These are phyloP conservation scores for Atopsyche davidsoni DNA, from an alignment of 1,140 invertebrate species.

Conservation along the genomic window DNA sequence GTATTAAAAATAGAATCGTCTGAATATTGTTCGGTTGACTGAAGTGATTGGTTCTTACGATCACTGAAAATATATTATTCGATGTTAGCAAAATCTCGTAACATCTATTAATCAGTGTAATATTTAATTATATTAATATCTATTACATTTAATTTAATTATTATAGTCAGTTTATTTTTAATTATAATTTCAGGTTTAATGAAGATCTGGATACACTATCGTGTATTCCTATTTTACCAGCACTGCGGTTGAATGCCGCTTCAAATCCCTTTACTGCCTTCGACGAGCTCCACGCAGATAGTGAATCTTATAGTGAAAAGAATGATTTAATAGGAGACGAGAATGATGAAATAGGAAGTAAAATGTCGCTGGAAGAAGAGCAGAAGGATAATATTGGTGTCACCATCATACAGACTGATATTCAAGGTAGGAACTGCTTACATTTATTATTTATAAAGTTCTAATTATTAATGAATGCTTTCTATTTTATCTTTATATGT, in stretches of 20 bases:
- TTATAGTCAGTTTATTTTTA: slow-evolving; percentile 1
- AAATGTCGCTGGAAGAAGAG: slow-evolving; percentile 8
- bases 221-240: slow-evolving; percentile 76
- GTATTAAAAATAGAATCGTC: not conserved
- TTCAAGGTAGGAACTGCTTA: slow-evolving; percentile 6
- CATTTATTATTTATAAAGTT: not conserved
- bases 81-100: too few relatives aligned
- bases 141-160: too few relatives aligned
- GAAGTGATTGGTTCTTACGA: too few relatives aligned
- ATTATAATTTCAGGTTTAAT: slow-evolving; percentile 58
- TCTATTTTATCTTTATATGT: not conserved
- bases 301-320: slow-evolving; percentile 30
- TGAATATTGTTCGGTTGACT: slow-evolving; percentile 58
- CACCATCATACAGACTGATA: slow-evolving; percentile 11
- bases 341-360: slow-evolving; percentile 14
- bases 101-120: too few relatives aligned
- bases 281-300: slow-evolving; percentile 43
- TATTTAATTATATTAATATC: too few relatives aligned
- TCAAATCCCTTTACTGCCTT: slow-evolving; percentile 56
- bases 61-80: too few relatives aligned
- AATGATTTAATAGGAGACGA: slow-evolving; percentile 18
- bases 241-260: slow-evolving; percentile 59
- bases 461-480: not conserved
- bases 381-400: slow-evolving; percentile 14
- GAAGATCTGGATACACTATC: slow-evolving; percentile 67